Evolutionary conservation across 2,888 invertebrate genomes (phyloP).

Genomic region (Rhagophthalmus giganteus): DNA sequence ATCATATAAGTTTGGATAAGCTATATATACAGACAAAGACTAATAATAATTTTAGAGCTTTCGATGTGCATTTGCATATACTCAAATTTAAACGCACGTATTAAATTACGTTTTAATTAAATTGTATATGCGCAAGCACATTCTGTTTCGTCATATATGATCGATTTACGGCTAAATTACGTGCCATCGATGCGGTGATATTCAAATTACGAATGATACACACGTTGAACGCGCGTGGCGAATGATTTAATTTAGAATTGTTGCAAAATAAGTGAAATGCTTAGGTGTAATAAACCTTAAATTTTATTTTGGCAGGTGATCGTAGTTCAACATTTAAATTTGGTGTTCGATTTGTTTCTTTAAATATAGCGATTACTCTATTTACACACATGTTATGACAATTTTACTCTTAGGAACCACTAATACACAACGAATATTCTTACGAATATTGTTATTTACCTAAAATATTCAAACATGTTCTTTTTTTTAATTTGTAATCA

Average conservation of each 20-base stretch:
- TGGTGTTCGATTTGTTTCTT: too few species aligned
- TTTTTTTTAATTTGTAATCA: too few species aligned
- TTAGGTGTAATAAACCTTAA: slow-evolving; percentile 5
- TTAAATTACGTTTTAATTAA: slow-evolving; percentile 51
- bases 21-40: too few species aligned
- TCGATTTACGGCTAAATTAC: slow-evolving; percentile 49
- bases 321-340: too few species aligned
- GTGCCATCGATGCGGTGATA: slow-evolving; percentile 47
- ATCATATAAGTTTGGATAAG: too few species aligned
- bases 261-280: slow-evolving; percentile 7
- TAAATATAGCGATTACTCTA: too few species aligned
- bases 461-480: too few species aligned
- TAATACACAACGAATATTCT: background rate
- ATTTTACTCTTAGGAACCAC: too few species aligned
- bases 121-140: slow-evolving; percentile 39
- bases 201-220: slow-evolving; percentile 35
- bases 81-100: slow-evolving; percentile 43
- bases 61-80: slow-evolving; percentile 12
- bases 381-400: too few species aligned
- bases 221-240: slow-evolving; percentile 41
- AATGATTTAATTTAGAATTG: slow-evolving; percentile 41
- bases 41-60: slow-evolving; percentile 20
- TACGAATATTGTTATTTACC: too few species aligned
- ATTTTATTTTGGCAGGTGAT: too few species aligned
- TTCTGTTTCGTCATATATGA: slow-evolving; percentile 38